Conservation (phyloP, 1,140 invertebrate species). For the Drosophila nigromelanica region DNA sequence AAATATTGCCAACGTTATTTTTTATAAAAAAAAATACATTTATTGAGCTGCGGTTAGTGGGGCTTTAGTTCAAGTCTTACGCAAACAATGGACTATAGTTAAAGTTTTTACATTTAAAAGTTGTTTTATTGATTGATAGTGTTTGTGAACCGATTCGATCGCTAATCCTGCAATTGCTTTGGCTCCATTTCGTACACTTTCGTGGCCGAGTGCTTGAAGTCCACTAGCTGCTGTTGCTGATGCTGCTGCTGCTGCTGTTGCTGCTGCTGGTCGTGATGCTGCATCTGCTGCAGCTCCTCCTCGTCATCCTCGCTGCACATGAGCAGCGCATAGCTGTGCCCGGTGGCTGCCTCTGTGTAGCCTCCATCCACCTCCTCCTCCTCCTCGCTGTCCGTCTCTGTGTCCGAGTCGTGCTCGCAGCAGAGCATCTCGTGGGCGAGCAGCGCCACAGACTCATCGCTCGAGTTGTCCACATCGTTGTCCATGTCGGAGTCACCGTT, state of each 20-base stretch:
- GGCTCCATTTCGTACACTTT: background rate
- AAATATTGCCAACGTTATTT: background rate
- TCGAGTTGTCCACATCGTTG: conserved; percentile 1
- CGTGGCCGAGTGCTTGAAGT: background rate
- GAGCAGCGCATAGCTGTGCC: conserved; percentile 18
- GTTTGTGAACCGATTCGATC: background rate
- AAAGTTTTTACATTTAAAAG: too few relatives aligned
- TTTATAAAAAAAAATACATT: background rate
- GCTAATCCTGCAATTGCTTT: conserved; percentile 1
- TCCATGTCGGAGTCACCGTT: conserved; percentile 45
- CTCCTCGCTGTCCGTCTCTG: conserved; percentile 27
- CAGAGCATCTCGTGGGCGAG: conserved; percentile 59
- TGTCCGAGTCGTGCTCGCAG: conserved; percentile 45
- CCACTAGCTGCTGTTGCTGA: too few relatives aligned
- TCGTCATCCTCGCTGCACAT: conserved; percentile 38
- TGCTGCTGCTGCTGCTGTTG: background rate
- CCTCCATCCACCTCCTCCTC: conserved; percentile 6
- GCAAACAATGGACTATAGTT: too few relatives aligned
- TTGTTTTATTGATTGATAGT: conserved; percentile 4
- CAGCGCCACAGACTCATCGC: conserved; percentile 53
- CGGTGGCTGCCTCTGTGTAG: background rate
- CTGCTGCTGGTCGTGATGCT: conserved; percentile 1
- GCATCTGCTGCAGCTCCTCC: conserved; percentile 14
- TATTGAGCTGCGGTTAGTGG: too few relatives aligned
- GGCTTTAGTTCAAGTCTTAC: too few relatives aligned